Conservation (phyloP, 2,797 vertebrate genomes). For the Diglossa cyanea region DNA sequence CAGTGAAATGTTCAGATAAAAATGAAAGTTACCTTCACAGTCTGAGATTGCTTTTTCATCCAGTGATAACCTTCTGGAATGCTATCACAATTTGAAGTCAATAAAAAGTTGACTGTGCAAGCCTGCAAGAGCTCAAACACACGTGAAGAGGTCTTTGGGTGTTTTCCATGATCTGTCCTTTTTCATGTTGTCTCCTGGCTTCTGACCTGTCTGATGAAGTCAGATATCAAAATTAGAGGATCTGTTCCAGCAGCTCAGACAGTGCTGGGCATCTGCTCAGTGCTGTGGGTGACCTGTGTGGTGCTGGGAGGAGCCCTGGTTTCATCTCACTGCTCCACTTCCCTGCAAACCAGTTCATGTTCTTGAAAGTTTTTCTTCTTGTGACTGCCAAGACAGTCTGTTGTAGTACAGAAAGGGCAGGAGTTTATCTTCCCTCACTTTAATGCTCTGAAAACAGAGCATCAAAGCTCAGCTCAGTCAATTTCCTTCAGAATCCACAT, state of each 20-base stretch:
- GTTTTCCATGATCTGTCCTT: not conserved
- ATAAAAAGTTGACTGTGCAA: not conserved
- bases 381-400: slow-evolving; percentile 21
- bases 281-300: not conserved
- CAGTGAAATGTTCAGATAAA: not conserved
- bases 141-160: not conserved
- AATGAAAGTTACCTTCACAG: not conserved
- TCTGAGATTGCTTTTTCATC: not conserved
- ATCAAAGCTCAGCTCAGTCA: not conserved
- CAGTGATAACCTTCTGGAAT: not conserved
- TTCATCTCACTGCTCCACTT: slow-evolving; percentile 3
- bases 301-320: not conserved
- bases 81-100: not conserved
- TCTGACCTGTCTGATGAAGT: not conserved
- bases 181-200: not conserved
- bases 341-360: slow-evolving; percentile 2
- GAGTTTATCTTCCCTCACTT: not conserved
- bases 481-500: not conserved
- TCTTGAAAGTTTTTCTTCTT: not conserved
- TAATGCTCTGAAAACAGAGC: not conserved
- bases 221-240: not conserved
- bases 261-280: not conserved
- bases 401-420: not conserved
- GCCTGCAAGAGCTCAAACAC: not conserved
- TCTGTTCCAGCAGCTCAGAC: not conserved